Evolutionary conservation across 2,797 vertebrate species (phyloP), one percentile per base, ranked within the genome.

Genomic region (Paramormyrops hopkinsi): DNA sequence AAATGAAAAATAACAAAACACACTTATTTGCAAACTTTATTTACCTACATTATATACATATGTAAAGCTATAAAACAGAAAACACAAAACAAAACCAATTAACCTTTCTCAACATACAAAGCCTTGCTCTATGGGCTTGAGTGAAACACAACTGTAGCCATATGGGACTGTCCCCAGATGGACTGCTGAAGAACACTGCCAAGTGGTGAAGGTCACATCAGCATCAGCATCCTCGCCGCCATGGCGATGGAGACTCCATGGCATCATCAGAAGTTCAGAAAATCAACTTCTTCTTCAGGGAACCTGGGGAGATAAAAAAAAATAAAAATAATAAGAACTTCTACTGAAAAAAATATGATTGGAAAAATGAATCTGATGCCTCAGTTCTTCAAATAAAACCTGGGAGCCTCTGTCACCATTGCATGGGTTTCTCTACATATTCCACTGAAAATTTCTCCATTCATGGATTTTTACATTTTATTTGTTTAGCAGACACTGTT

Each of bases 251-350:
- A 0, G 53, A 1, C 14, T 86, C 29, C 85, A 54, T 37, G 25
- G 53, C 14, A 59, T 56, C 17, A 25, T 56, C 5, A 53, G 33
- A 12, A 29, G 25, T 29, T 56, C 29, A 86, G 50, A 86, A 86
- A 54, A 86, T 86, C 50, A 86, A 37, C 56, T 86, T 86, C 85
- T 86, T 86, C 85, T 86, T 86, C 85, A 86, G 51, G 85, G 85
- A 54, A 19, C 12, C 85, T 86, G 37, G 37, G 17, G 17, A 19
- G 50, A 29, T 25, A 5, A 8, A 8, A 84, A 22, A 84, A 22
- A 25, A 2, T 4, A 59, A 7, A 1, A 22, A 59, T 17, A 53
- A 56, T 9, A 19, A 19, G 53, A 56, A 56, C 5, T n/a, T 56
- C 53, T 6, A 56, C 4, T 56, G 56, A 8, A 59, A 62, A 11